A percentile compares a stretch with the other conserved stretches of the same genome.
These are phyloP conservation scores for Notarius lentiginosus DNA, from an alignment of 2,113 vertebrate species.

Conservation along the genomic window DNA sequence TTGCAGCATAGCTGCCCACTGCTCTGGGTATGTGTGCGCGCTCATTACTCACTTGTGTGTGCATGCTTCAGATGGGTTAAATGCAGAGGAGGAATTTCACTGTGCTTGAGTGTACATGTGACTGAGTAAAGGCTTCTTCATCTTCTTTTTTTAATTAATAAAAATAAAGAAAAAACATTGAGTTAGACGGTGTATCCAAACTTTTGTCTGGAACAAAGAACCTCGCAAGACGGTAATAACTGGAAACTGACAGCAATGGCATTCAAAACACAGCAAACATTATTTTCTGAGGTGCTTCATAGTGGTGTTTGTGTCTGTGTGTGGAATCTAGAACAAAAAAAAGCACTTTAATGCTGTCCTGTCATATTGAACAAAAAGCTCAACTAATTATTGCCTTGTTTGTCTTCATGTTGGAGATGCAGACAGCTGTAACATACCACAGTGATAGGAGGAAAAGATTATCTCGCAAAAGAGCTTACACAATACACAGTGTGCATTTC, in stretches of 20 bases:
- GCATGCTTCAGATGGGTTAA: too few species aligned
- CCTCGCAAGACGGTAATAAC: neutral
- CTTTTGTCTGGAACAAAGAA: neutral
- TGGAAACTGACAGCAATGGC: neutral
- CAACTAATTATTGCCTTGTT: conserved; percentile 68
- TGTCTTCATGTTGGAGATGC: conserved; percentile 62
- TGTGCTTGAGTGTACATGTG: too few species aligned
- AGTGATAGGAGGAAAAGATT: conserved; percentile 38
- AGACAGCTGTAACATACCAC: neutral
- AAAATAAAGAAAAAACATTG: too few species aligned
- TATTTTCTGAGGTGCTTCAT: conserved; percentile 6
- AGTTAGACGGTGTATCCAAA: too few species aligned
- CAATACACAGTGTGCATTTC: conserved; percentile 12
- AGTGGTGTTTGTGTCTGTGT: neutral
- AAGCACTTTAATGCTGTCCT: conserved; percentile 55
- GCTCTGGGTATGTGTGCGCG: too few species aligned
- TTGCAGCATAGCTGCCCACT: too few species aligned
- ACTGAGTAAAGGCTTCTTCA: too few species aligned
- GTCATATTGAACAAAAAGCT: conserved; percentile 56
- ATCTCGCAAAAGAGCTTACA: conserved; percentile 13
- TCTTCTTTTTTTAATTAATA: too few species aligned
- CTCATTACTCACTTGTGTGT: too few species aligned
- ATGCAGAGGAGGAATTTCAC: too few species aligned
- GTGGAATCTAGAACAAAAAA: conserved; percentile 52
- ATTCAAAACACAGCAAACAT: neutral